Evolutionary conservation across 2,113 vertebrate species (phyloP).

Genomic region (Hippoglossus stenolepis): DNA sequence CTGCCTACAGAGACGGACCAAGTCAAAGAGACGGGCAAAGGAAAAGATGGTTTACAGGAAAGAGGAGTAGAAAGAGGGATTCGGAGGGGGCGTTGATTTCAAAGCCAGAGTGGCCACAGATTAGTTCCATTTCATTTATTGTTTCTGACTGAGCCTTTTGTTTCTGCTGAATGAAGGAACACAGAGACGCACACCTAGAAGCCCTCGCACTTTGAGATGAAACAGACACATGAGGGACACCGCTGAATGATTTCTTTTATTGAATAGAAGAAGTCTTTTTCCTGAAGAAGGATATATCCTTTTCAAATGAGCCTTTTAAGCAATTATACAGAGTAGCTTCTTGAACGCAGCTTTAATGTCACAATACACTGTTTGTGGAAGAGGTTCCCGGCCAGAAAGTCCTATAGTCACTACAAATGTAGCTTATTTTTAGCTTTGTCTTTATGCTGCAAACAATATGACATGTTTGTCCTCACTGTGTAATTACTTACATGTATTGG

Average conservation of each 20-base stretch:
- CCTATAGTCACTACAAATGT: slow-evolving; percentile 1
- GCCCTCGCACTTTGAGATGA: slow-evolving; percentile 36
- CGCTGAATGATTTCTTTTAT: slow-evolving; percentile 68
- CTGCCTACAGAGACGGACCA: neutral
- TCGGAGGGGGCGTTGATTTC: slow-evolving; percentile 35
- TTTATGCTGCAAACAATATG: slow-evolving; percentile 15
- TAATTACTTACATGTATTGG: slow-evolving; percentile 17
- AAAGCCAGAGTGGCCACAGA: slow-evolving; percentile 31
- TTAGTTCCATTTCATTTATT: slow-evolving; percentile 37
- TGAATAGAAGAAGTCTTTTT: slow-evolving; percentile 46
- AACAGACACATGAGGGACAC: slow-evolving; percentile 53
- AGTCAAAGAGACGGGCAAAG: neutral
- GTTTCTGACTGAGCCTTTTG: slow-evolving; percentile 34
- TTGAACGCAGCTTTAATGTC: slow-evolving; percentile 50
- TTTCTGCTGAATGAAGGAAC: slow-evolving; percentile 34
- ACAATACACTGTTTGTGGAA: slow-evolving; percentile 35
- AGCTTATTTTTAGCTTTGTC: neutral
- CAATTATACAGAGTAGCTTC: slow-evolving; percentile 44
- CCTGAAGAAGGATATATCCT: slow-evolving; percentile 32
- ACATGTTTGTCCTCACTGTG: slow-evolving; percentile 7
- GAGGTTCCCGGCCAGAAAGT: neutral
- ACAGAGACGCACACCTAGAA: slow-evolving; percentile 39
- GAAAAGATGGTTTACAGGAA: slow-evolving; percentile 14
- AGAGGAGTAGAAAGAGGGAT: slow-evolving; percentile 11
- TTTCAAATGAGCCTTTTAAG: slow-evolving; percentile 58